These are phyloP conservation scores for Spea hammondii DNA, from an alignment of 2,797 vertebrate species.

Conservation along the genomic window DNA sequence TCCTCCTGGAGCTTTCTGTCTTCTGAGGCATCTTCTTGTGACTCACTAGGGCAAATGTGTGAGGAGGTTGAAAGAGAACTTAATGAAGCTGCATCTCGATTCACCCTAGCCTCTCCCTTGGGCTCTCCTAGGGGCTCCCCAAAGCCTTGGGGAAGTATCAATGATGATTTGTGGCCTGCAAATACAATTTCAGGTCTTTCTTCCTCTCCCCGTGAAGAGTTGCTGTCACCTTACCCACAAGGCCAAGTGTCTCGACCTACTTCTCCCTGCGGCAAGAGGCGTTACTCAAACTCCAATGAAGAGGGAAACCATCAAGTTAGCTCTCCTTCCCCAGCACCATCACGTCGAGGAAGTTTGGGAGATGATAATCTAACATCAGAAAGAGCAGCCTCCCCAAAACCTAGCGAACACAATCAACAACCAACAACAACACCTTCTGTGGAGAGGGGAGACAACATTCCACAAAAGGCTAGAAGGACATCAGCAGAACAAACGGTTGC, in stretches of 20 bases:
- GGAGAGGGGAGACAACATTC: constrained; percentile 74
- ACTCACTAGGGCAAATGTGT: constrained; percentile 76
- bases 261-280: constrained; percentile 85
- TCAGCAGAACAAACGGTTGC: constrained; percentile 80
- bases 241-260: constrained; percentile 72
- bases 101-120: constrained; percentile 71
- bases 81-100: constrained; percentile 76
- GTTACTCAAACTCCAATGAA: constrained; percentile 74
- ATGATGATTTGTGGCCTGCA: constrained; percentile 61
- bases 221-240: constrained; percentile 55
- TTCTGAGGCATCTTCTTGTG: constrained; percentile 82
- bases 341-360: constrained; percentile 81
- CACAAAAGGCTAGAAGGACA: constrained; percentile 87
- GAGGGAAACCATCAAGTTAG: constrained; percentile 51
- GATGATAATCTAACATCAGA: constrained; percentile 69
- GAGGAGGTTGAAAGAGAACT: constrained; percentile 84
- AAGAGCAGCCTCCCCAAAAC: constrained; percentile 55
- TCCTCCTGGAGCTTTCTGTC: constrained; percentile 86
- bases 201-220: constrained; percentile 58
- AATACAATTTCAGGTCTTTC: constrained; percentile 55
- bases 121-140: constrained; percentile 65
- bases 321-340: constrained; percentile 69
- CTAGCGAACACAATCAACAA: constrained; percentile 54
- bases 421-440: constrained; percentile 53
- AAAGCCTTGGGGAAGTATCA: constrained; percentile 58